Conservation (phyloP, 2,797 vertebrate genomes). For the Passerculus sandwichensis region DNA sequence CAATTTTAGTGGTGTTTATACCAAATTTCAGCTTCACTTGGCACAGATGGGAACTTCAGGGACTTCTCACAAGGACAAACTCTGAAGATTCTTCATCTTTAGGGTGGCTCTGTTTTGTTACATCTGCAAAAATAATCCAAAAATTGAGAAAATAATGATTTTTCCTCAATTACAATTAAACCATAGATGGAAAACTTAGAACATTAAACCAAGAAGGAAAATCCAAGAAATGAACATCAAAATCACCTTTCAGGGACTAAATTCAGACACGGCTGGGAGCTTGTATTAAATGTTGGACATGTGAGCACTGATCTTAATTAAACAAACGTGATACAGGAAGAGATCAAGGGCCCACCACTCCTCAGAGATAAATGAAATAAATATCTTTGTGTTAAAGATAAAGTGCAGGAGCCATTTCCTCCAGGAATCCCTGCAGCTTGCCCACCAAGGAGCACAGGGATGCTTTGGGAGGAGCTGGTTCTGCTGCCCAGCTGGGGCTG, state of each 20-base stretch:
- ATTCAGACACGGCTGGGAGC: not conserved
- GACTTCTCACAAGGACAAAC: not conserved
- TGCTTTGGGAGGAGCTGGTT: not conserved
- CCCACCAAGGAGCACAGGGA: not conserved
- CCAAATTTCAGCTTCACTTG: not conserved
- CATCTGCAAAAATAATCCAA: not conserved
- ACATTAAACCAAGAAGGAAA: not conserved
- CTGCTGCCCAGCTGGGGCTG: not conserved
- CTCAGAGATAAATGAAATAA: not conserved
- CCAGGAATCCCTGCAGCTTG: not conserved
- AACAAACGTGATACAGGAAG: not conserved
- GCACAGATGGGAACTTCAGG: not conserved
- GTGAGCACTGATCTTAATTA: not conserved
- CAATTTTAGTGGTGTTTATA: constrained; percentile 1
- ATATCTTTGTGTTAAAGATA: not conserved
- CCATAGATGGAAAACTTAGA: not conserved
- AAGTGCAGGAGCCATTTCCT: not conserved
- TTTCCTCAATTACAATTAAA: not conserved
- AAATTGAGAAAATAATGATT: not conserved
- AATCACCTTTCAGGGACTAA: not conserved
- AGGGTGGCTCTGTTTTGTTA: rapidly evolving
- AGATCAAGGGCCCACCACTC: not conserved
- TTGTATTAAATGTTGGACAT: not conserved
- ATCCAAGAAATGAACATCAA: not conserved
- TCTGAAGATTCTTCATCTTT: not conserved